These are phyloP conservation scores for Chaetops frenatus DNA, from an alignment of 2,113 vertebrate genomes.

Conservation along the genomic window DNA sequence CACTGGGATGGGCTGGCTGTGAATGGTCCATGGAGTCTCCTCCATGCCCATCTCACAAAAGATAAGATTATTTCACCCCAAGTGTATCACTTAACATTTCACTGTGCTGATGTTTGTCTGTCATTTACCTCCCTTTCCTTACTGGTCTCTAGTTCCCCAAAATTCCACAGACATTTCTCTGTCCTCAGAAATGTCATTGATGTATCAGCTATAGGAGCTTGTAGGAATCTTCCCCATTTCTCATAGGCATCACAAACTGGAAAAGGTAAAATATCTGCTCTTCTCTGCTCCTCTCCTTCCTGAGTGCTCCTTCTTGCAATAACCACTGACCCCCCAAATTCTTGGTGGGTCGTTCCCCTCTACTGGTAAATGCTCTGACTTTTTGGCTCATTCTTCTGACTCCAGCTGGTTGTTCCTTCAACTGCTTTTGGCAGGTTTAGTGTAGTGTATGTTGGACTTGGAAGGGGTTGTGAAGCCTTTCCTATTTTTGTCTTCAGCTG, in stretches of 20 bases:
- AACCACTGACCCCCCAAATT: not conserved
- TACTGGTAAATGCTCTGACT: not conserved
- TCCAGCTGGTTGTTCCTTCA: not conserved
- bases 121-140: not conserved
- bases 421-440: not conserved
- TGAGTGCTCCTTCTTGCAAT: fast-evolving
- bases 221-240: not conserved
- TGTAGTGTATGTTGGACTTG: not conserved
- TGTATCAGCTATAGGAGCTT: not conserved
- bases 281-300: not conserved
- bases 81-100: not conserved
- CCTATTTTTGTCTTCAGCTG: not conserved
- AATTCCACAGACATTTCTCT: not conserved
- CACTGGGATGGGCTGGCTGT: not conserved
- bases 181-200: not conserved
- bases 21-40: not conserved
- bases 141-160: not conserved
- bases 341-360: not conserved
- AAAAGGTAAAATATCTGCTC: not conserved
- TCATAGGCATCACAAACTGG: not conserved
- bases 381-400: not conserved
- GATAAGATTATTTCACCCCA: not conserved
- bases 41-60: not conserved
- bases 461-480: not conserved
- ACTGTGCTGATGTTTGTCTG: not conserved